A percentile compares a stretch with the other conserved stretches of the same genome.
Conservation (phyloP, 2,113 vertebrate species). For the Varanus salvator region DNA sequence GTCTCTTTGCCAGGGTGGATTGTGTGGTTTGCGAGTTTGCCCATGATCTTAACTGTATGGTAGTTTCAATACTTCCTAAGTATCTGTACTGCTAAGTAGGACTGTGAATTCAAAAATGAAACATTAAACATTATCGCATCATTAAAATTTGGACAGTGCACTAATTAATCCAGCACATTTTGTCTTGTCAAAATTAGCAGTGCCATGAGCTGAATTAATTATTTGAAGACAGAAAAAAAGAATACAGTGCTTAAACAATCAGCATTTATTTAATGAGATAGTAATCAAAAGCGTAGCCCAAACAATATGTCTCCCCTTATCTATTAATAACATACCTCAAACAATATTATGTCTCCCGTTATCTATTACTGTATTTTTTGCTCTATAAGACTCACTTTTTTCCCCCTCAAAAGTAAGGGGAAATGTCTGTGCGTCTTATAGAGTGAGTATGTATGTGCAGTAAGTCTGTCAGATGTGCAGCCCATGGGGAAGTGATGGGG, state of each 20-base stretch:
- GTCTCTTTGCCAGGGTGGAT: too few relatives aligned
- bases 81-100: background rate
- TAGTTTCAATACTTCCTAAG: background rate
- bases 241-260: background rate
- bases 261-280: background rate
- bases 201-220: background rate
- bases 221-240: background rate
- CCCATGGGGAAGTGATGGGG: too few relatives aligned
- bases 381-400: too few relatives aligned
- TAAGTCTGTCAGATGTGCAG: too few relatives aligned
- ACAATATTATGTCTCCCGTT: background rate
- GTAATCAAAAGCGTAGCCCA: background rate
- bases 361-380: background rate
- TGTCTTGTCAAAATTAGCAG: background rate
- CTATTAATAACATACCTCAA: background rate
- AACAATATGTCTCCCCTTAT: too few relatives aligned
- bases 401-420: too few relatives aligned
- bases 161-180: background rate
- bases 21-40: too few relatives aligned
- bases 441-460: too few relatives aligned
- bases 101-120: background rate
- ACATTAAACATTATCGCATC: background rate
- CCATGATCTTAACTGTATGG: background rate
- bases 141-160: background rate
- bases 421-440: too few relatives aligned